Base-by-base conservation (phyloP, 2,113 vertebrate species). In the Numenius arquata region DNA sequence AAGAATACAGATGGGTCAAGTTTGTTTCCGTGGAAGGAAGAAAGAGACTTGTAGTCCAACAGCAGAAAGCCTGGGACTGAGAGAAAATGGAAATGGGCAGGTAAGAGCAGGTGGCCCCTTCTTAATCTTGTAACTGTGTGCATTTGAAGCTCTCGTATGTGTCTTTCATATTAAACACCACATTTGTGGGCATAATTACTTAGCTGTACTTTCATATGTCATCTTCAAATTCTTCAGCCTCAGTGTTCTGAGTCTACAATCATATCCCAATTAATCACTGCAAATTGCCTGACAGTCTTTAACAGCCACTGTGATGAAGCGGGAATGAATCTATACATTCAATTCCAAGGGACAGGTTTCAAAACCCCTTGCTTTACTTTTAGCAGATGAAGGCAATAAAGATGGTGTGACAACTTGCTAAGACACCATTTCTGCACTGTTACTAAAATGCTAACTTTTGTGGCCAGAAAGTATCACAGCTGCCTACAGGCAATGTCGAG, bases 161-260 rank as follows among this genome's bases (percentile, higher is more conserved):
- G 80, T 85, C 87, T 96, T 96, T 96, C 90, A 88, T 92, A 97
- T 97, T 92, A 96, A 97, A 87, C 55, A 92, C n/a, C 74, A 89
- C 93, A 90, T 97, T 96, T 96, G 72, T 92, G 96, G 95, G 76
- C 82, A 95, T 97, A 97, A 98, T 97, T 97, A 89, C 92, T 97
- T 95, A 88, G 80, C 77, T 81, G 43, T 91, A 92, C 88, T 97
- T 97, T 95, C 95, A 96, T 96, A 95, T 97, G 93, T 96, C 94
- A 97, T 97, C 94, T 97, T 97, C 96, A 93, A 86, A 96, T 97
- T 96, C 91, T 94, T 96, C 97, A 97, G 96, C 90, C 93, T 73
- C 92, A 73, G 77, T 96, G 93, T 97, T 97, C 81, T 81, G 95
- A 97, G 75, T 96, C 85, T 91, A 82, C 52, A 85, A 95, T 91